A percentile compares a stretch with the other conserved stretches of the same genome.
phyloP scores from a whole-genome alignment of 1,140 invertebrate species.

The Gryllus bimaculatus region DNA sequence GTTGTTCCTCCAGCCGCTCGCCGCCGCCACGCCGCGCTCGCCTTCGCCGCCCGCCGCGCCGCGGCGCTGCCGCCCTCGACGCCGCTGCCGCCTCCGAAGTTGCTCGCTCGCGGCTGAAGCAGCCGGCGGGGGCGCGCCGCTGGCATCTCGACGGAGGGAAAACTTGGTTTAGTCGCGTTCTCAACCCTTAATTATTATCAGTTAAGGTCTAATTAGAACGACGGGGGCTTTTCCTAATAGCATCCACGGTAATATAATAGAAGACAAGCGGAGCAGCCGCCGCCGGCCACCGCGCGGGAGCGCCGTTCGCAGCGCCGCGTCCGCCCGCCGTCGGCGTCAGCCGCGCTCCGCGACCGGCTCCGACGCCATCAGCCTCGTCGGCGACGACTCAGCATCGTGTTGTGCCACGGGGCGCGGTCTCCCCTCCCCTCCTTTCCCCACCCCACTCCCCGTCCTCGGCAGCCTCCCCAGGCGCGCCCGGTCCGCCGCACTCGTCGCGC shows the following conservation, averaged over 20 bases:
- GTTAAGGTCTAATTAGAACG: slow-evolving; percentile 4
- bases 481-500: too few relatives aligned
- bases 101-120: neutral
- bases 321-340: neutral
- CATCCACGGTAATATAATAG: slow-evolving; percentile 5
- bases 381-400: too few relatives aligned
- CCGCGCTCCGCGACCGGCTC: too few relatives aligned
- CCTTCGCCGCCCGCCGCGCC: too few relatives aligned
- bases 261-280: neutral
- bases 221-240: neutral
- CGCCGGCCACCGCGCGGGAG: too few relatives aligned
- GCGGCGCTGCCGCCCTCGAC: neutral
- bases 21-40: neutral
- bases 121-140: neutral
- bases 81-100: neutral
- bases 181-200: slow-evolving; percentile 5
- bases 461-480: too few relatives aligned
- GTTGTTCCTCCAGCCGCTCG: neutral
- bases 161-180: neutral
- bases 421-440: too few relatives aligned
- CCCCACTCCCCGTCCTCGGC: too few relatives aligned
- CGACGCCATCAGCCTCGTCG: too few relatives aligned
- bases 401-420: too few relatives aligned
- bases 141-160: slow-evolving; percentile 2
- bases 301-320: too few relatives aligned